Percentiles rank a stretch among this genome's conserved stretches.
Conservation (phyloP, 2,888 invertebrate species). For the Thymelicus acteon region DNA sequence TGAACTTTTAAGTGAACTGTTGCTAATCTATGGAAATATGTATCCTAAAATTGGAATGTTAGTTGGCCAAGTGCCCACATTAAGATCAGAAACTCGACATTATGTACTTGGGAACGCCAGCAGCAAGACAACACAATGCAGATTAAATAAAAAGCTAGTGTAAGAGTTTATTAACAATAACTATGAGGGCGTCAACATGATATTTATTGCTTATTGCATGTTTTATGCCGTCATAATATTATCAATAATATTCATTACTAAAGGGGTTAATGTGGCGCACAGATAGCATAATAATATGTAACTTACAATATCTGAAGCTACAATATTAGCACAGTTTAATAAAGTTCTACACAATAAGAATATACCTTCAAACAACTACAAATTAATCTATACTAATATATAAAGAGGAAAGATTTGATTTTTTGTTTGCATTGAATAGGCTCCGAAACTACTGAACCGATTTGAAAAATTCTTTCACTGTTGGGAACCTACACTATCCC, state of each 20-base stretch:
- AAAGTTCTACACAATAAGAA: no score
- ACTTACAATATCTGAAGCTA: background rate
- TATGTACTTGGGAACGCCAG: background rate
- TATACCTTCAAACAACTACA: no score
- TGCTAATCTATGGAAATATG: constrained; percentile 39
- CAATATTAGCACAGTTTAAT: no score
- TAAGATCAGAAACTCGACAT: constrained; percentile 46
- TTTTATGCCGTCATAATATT: constrained; percentile 20
- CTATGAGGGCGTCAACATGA: constrained; percentile 27
- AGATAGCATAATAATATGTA: background rate
- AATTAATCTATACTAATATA: no score
- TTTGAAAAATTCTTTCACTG: no score
- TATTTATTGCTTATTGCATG: constrained; percentile 20
- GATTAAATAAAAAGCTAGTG: constrained; percentile 10
- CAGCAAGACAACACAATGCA: constrained; percentile 1
- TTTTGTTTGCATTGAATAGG: no score
- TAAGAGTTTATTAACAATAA: constrained; percentile 30
- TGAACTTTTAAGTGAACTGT: constrained; percentile 37
- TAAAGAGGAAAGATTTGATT: no score
- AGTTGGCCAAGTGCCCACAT: constrained; percentile 64
- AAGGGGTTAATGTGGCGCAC: constrained; percentile 4
- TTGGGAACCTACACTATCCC: no score
- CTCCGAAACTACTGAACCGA: no score
- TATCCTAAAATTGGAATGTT: constrained; percentile 56
- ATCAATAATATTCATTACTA: constrained; percentile 12